A percentile compares a stretch with the other conserved stretches of the same genome.
phyloP scores from a whole-genome alignment of 2,888 invertebrate genomes.

The Prenolepis imparis region DNA sequence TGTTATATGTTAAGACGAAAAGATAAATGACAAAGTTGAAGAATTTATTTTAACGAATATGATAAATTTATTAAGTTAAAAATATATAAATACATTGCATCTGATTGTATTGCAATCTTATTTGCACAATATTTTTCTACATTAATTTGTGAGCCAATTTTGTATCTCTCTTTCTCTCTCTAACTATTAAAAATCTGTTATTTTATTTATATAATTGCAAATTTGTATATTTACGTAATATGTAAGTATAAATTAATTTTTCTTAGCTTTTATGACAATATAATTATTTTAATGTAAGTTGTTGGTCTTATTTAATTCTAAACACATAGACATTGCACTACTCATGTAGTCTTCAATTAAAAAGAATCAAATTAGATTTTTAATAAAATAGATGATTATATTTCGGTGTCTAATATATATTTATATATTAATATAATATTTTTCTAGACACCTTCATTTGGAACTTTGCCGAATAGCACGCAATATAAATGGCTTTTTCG shows the following conservation, averaged over 20 bases:
- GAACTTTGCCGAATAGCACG: conserved; percentile 30
- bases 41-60: background rate
- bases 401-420: background rate
- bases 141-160: background rate
- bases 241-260: background rate
- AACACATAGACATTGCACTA: background rate
- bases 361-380: background rate
- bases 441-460: conserved; percentile 35
- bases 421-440: background rate
- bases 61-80: background rate
- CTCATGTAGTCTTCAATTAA: background rate
- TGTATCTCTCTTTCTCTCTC: background rate
- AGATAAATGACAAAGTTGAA: background rate
- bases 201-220: background rate
- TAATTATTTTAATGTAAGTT: background rate
- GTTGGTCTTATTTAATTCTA: background rate
- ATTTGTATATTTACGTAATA: background rate
- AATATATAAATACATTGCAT: background rate
- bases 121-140: background rate
- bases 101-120: background rate
- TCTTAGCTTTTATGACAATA: background rate
- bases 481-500: conserved; percentile 10
- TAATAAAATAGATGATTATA: background rate
- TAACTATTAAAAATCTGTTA: background rate
- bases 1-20: background rate